Conservation (phyloP, 2,888 invertebrate genomes). For the Alviniconcha strummeri region DNA sequence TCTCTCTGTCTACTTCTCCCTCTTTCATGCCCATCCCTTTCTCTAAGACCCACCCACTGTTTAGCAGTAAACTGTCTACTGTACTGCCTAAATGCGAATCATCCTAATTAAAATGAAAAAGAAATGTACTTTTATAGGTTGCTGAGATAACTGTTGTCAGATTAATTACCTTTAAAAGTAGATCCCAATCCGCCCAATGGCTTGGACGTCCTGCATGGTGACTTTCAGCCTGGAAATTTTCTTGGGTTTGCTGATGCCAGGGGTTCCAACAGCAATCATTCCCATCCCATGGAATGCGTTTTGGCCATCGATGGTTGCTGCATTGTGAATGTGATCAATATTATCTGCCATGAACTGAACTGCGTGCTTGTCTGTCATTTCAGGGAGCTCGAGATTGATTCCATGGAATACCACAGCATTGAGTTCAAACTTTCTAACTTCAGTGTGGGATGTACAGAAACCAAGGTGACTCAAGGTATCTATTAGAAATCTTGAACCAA, state of each 20-base stretch:
- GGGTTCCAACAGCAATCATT: not conserved
- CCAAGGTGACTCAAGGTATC: too few species aligned
- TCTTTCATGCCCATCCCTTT: too few species aligned
- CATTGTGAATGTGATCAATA: not conserved
- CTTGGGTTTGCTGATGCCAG: not conserved
- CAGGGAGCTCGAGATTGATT: not conserved
- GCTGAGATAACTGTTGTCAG: too few species aligned
- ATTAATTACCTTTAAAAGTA: not conserved
- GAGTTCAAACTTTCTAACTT: not conserved
- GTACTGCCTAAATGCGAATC: too few species aligned
- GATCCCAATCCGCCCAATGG: not conserved
- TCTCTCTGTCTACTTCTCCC: too few species aligned
- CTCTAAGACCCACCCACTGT: too few species aligned
- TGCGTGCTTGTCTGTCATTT: not conserved
- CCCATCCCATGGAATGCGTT: slow-evolving; percentile 8
- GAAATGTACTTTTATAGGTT: too few species aligned
- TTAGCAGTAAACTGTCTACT: too few species aligned
- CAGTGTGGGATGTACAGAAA: too few species aligned
- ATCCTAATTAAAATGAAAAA: too few species aligned
- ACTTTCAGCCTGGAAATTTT: not conserved
- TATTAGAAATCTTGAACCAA: too few species aligned
- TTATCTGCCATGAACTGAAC: not conserved
- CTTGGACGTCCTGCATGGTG: not conserved
- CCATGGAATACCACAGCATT: not conserved
- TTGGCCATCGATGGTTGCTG: not conserved